Base-by-base conservation (phyloP, 2,888 invertebrate species). In the Formica aserva region DNA sequence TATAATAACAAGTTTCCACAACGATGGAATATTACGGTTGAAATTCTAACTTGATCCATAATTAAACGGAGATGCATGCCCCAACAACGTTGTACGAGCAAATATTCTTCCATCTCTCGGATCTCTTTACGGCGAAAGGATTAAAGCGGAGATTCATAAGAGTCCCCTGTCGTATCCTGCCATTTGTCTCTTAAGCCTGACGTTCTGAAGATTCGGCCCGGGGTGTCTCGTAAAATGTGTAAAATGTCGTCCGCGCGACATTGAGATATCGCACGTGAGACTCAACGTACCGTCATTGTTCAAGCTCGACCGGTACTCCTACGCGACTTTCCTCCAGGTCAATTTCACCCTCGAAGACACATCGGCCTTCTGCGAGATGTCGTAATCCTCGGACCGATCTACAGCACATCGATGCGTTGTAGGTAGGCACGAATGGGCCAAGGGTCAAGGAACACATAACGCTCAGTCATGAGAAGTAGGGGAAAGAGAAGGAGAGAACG, bases 341-440 rank as follows among this genome's bases (percentile, higher is more conserved):
- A 81, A 84, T 87, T 84, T 82, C 83, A 81, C 71, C 83, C 75
- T 78, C 48, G 62, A 78, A 85, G 82, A 87, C 63, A 80, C 85
- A 84, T 90, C 89, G 86, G 86, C 84, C 84, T 65, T 75, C 83
- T 78, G 55, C 77, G 82, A 66, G 57, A 82, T 55, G 76, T 65
- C 57, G 74, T 88, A 87, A 90, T 89, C 84, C 85, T 81, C 71
- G 63, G 32, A n/a, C 66, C 82, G 78, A 89, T 86, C 82, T 84
- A 66, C 69, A 67, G 65, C 76, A 69, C 63, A 72, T 84, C 84
- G 57, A 80, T 77, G 41, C 35, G 35, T 77, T 63, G 35, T 63
- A 55, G 65, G 57, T 71, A 55, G 65, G 38, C 66, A 75, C 52
- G 48, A 74, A 45, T 78, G 45, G 65, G 22, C 55, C 60, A 65